A percentile compares a stretch with the other conserved stretches of the same genome.
Evolutionary conservation across 2,113 vertebrate genomes (phyloP).

Genomic region (Ibidorhyncha struthersii): DNA sequence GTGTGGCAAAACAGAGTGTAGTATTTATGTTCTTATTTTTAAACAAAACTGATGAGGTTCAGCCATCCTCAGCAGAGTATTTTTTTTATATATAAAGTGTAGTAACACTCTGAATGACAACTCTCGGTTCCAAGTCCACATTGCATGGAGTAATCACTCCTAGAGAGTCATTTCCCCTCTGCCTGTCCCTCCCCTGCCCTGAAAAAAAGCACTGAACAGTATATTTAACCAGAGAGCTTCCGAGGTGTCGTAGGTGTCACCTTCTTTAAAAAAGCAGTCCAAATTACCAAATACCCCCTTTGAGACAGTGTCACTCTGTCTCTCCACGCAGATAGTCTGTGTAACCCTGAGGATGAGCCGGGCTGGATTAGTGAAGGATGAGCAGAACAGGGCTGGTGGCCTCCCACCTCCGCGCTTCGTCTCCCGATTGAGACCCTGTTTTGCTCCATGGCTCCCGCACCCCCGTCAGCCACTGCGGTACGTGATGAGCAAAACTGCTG

Average conservation of each 20-base stretch:
- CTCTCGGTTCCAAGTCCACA: fast-evolving
- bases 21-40: not conserved
- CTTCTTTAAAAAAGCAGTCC: not conserved
- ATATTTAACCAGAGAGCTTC: not conserved
- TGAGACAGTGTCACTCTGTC: not conserved
- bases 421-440: not conserved
- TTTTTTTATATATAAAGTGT: not conserved
- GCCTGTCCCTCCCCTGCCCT: not conserved
- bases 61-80: not conserved
- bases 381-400: not conserved
- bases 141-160: fast-evolving
- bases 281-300: not conserved
- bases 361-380: not conserved
- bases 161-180: not conserved
- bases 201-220: not conserved
- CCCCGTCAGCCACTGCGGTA: fast-evolving
- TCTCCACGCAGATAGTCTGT: fast-evolving
- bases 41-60: not conserved
- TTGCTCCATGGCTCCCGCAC: not conserved
- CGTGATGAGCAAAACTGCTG: not conserved
- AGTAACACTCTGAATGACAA: not conserved
- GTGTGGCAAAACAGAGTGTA: not conserved
- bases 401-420: not conserved
- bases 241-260: not conserved
- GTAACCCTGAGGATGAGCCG: not conserved